Percentiles rank a stretch among this genome's conserved stretches.
Conservation (phyloP, 1,140 invertebrate species). For the Periplaneta americana region DNA sequence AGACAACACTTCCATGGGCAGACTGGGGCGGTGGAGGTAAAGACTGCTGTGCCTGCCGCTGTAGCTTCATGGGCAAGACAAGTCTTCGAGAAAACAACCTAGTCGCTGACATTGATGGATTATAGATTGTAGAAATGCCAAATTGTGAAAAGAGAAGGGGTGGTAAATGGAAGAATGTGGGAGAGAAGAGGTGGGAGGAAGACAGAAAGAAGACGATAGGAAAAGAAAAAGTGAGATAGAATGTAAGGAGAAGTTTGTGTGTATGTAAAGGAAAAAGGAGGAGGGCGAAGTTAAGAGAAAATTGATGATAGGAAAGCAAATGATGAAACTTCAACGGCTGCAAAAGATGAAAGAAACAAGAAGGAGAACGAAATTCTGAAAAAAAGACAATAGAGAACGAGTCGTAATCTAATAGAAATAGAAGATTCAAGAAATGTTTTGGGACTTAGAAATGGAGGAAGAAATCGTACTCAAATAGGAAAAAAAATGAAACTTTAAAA, state of each 20-base stretch:
- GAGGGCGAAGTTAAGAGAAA: constrained; percentile 14
- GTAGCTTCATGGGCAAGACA: neutral
- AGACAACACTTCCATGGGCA: neutral
- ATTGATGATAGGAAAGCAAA: constrained; percentile 19
- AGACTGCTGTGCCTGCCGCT: neutral
- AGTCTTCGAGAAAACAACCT: neutral
- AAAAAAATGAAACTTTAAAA: neutral
- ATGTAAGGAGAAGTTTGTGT: constrained; percentile 1
- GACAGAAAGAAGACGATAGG: constrained; percentile 1
- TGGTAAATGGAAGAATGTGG: neutral
- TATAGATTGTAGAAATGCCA: constrained; percentile 26
- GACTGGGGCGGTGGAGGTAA: too few relatives aligned
- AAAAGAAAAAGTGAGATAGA: constrained; percentile 8
- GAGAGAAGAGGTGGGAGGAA: constrained; percentile 1
- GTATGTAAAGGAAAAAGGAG: constrained; percentile 1
- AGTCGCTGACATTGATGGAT: constrained; percentile 23
- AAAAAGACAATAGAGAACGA: neutral
- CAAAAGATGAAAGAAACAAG: neutral
- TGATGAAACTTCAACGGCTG: constrained; percentile 9
- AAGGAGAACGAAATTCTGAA: neutral
- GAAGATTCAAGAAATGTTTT: neutral
- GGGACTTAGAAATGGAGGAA: neutral
- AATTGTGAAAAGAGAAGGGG: constrained; percentile 23
- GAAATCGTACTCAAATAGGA: neutral
- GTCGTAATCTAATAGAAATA: neutral